A percentile compares a stretch with the other conserved stretches of the same genome.
Evolutionary conservation across 2,113 vertebrate genomes (phyloP).

Genomic region (Zosterops japonicus): DNA sequence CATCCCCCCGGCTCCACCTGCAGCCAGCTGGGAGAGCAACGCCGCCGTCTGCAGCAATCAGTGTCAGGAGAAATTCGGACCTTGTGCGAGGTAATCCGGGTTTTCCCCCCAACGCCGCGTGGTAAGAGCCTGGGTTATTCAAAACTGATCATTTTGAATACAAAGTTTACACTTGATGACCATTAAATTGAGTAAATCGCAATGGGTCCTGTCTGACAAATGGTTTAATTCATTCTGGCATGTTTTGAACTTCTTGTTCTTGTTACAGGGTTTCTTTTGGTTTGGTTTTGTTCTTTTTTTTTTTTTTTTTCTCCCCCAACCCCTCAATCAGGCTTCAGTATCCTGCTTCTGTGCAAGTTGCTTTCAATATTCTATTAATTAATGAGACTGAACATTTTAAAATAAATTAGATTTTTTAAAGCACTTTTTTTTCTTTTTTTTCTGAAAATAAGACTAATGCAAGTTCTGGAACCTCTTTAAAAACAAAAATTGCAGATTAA

Average conservation of each 20-base stretch:
- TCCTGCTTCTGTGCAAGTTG: slow-evolving; percentile 61
- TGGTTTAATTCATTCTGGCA: slow-evolving; percentile 27
- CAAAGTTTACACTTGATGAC: slow-evolving; percentile 58
- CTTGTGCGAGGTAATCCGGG: neutral
- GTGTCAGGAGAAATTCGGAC: neutral
- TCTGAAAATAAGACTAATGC: slow-evolving; percentile 58
- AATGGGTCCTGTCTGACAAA: slow-evolving; percentile 35
- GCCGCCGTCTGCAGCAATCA: neutral
- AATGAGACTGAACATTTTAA: slow-evolving; percentile 56
- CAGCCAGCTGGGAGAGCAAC: slow-evolving; percentile 7
- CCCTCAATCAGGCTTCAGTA: neutral
- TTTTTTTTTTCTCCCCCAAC: too few relatives aligned
- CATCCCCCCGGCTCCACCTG: neutral
- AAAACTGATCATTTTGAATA: slow-evolving; percentile 10
- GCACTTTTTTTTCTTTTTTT: slow-evolving; percentile 46
- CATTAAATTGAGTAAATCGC: neutral
- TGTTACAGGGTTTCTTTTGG: neutral
- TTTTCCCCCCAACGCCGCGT: neutral
- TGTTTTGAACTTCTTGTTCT: neutral
- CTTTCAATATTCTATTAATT: slow-evolving; percentile 68
- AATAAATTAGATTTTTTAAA: slow-evolving; percentile 50
- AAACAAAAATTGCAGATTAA: neutral
- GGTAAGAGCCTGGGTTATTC: slow-evolving; percentile 33
- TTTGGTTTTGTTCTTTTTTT: neutral
- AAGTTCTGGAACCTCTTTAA: slow-evolving; percentile 51